A percentile compares a stretch with the other conserved stretches of the same genome.
Conservation (phyloP, 2,888 invertebrate genomes). For the Phoronis australis region DNA sequence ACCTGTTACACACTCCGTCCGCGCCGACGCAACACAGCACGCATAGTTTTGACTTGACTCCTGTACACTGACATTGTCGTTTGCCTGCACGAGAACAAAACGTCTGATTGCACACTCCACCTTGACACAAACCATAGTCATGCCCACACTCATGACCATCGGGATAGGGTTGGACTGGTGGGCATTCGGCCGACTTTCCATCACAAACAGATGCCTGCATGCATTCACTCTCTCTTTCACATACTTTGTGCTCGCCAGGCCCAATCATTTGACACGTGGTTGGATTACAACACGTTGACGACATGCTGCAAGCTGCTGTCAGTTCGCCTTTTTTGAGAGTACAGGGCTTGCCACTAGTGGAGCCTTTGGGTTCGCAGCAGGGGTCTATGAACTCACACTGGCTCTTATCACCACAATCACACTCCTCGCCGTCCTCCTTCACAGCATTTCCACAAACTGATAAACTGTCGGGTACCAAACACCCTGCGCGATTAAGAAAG, state of each 20-base stretch:
- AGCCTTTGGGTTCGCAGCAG: constrained; percentile 28
- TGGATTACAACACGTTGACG: constrained; percentile 24
- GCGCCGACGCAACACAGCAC: constrained; percentile 21
- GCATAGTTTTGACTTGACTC: constrained; percentile 12
- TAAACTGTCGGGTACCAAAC: constrained; percentile 16
- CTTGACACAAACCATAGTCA: constrained; percentile 20
- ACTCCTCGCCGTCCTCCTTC: constrained; percentile 28
- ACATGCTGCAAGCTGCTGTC: constrained; percentile 23
- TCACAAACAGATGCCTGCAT: constrained; percentile 18
- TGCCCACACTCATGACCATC: constrained; percentile 21
- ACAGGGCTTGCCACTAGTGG: constrained; percentile 25
- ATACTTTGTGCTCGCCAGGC: constrained; percentile 9
- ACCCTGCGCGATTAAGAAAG: constrained; percentile 26
- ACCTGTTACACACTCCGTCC: no score
- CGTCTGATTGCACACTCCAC: constrained; percentile 20
- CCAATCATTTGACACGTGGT: constrained; percentile 16
- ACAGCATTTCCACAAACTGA: constrained; percentile 32
- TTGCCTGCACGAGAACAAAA: constrained; percentile 19
- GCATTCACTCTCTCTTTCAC: constrained; percentile 21
- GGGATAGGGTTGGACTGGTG: constrained; percentile 8
- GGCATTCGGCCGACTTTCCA: constrained; percentile 22
- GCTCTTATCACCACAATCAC: constrained; percentile 30
- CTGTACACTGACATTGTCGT: constrained; percentile 18
- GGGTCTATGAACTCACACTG: constrained; percentile 21
- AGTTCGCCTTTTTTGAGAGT: constrained; percentile 20